Percentiles rank a stretch among this genome's conserved stretches.
Evolutionary conservation across 1,140 invertebrate genomes (phyloP).

Genomic region (Xylocopa sonorina): DNA sequence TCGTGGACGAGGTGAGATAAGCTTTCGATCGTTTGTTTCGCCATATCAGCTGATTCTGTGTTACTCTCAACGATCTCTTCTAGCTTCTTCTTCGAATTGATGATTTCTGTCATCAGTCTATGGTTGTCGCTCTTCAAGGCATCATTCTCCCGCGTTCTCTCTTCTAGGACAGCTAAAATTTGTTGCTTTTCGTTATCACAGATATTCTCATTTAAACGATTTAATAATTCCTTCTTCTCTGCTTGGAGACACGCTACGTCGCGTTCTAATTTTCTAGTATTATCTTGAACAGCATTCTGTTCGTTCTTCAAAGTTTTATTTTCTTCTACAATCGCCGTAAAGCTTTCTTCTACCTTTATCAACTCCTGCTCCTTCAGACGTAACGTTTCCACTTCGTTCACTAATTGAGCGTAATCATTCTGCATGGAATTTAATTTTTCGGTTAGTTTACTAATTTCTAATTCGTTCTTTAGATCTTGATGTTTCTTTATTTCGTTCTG

Average conservation of each 20-base stretch:
- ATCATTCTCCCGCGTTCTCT: slow-evolving; percentile 37
- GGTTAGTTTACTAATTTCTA: background rate
- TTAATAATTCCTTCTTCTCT: slow-evolving; percentile 33
- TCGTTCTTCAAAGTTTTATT: slow-evolving; percentile 5
- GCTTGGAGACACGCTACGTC: background rate
- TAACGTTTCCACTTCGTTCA: slow-evolving; percentile 33
- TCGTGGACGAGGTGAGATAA: slow-evolving; percentile 73
- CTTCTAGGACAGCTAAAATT: slow-evolving; percentile 5
- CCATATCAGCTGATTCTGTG: slow-evolving; percentile 73
- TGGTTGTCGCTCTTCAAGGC: slow-evolving; percentile 52
- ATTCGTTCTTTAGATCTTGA: slow-evolving; percentile 59
- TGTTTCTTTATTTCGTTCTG: slow-evolving; percentile 48
- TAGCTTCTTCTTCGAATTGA: slow-evolving; percentile 51
- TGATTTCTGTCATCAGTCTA: slow-evolving; percentile 56
- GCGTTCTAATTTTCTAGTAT: background rate
- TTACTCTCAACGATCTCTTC: slow-evolving; percentile 61
- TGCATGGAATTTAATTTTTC: slow-evolving; percentile 39
- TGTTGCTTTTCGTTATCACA: slow-evolving; percentile 11
- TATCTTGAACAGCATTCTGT: background rate
- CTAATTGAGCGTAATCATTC: slow-evolving; percentile 25
- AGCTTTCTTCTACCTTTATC: background rate
- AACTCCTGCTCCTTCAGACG: slow-evolving; percentile 46
- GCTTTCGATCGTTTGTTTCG: slow-evolving; percentile 76
- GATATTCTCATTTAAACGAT: slow-evolving; percentile 1
- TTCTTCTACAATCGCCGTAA: background rate